Evolutionary conservation across 2,888 invertebrate species (phyloP).

Genomic region (Coelinius sp.): DNA sequence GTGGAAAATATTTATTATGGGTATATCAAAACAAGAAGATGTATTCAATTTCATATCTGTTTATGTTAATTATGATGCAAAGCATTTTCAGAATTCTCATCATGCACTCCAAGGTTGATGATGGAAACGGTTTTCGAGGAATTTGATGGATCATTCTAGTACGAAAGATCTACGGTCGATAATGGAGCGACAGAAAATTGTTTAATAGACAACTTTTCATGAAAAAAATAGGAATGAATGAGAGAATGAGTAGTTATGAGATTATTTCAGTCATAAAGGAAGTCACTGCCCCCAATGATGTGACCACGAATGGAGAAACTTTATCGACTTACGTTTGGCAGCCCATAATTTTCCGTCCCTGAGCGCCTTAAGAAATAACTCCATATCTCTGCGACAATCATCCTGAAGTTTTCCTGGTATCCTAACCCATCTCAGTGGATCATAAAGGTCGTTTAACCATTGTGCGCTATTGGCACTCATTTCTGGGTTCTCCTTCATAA

Average conservation of each 20-base stretch:
- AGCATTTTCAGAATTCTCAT: not conserved
- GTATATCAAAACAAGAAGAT: not conserved
- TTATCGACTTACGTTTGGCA: conserved; percentile 79
- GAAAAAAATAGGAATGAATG: no score
- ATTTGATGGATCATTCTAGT: no score
- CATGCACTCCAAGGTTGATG: not conserved
- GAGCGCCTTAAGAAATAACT: conserved; percentile 74
- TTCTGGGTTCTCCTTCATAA: conserved; percentile 61
- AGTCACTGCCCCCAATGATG: no score
- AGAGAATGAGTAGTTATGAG: no score
- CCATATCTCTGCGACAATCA: conserved; percentile 75
- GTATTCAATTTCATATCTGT: not conserved
- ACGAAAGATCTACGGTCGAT: no score
- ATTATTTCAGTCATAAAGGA: no score
- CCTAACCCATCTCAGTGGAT: conserved; percentile 76
- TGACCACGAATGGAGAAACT: conserved; percentile 25
- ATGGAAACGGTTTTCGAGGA: no score
- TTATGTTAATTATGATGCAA: not conserved
- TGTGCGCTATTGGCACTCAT: conserved; percentile 72
- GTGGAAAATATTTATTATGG: not conserved
- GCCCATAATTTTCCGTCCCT: conserved; percentile 81
- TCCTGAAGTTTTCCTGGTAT: conserved; percentile 73
- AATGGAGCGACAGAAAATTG: no score
- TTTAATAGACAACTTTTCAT: no score
- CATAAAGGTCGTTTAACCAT: conserved; percentile 78